A percentile compares a stretch with the other conserved stretches of the same genome.
phyloP scores from a whole-genome alignment of 2,113 vertebrate species.

The Centropus unirufus region DNA sequence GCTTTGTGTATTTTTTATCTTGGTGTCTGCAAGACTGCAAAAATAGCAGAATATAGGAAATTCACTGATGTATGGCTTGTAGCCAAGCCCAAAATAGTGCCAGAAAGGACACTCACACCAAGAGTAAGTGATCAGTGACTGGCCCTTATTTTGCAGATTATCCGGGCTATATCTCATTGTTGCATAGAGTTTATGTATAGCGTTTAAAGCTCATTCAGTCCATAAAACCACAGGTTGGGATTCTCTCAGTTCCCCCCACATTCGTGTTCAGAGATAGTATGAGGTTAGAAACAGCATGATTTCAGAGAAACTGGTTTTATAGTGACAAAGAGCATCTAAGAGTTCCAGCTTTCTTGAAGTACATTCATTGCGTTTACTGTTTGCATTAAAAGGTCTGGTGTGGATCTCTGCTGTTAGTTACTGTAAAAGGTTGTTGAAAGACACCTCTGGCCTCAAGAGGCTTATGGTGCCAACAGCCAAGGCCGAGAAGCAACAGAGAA shows the following conservation, averaged over 20 bases:
- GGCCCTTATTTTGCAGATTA: background rate
- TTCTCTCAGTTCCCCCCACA: background rate
- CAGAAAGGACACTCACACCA: background rate
- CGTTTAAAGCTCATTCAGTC: background rate
- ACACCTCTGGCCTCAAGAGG: background rate
- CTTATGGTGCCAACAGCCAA: background rate
- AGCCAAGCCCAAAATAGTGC: background rate
- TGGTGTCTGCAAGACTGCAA: background rate
- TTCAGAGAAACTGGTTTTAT: background rate
- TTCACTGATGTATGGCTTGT: background rate
- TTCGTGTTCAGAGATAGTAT: background rate
- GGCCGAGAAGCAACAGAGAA: background rate
- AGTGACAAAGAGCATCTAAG: background rate
- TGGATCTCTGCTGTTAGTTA: background rate
- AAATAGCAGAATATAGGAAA: background rate
- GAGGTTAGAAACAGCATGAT: background rate
- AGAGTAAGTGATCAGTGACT: background rate
- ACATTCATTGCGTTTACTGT: background rate
- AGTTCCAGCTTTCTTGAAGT: background rate
- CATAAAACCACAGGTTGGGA: background rate
- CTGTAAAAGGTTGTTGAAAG: background rate
- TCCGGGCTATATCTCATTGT: background rate
- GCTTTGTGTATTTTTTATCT: slow-evolving; percentile 30
- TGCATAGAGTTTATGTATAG: background rate
- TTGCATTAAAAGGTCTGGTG: background rate